Evolutionary conservation across 1,140 invertebrate genomes (phyloP), one percentile per base, ranked within the genome.

Genomic region (Drosophila chauvacae): DNA sequence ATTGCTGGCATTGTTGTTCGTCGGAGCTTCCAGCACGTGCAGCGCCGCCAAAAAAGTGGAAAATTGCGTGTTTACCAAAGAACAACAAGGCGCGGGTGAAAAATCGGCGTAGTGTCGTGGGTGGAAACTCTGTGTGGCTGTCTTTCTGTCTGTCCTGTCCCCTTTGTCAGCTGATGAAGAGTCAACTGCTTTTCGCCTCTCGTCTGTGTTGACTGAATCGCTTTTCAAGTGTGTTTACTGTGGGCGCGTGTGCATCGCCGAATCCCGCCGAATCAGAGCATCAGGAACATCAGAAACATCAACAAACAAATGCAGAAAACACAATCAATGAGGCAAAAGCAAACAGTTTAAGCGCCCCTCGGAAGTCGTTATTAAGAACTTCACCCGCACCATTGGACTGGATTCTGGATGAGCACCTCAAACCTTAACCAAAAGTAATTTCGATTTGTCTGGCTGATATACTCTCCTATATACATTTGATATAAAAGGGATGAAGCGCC

Each of bases 281-380:
- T 64, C 66, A 44, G 66, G 50, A 33, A 18, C 61, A 20, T 20
- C 20, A 39, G 28, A 51, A 58, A 44, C 63, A 35, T 33, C 65
- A 45, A 63, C 66, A 72, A 75, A 62, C 64, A 72, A 55, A 41
- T 68, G 50, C 58, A 48, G 59, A 72, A 78, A 66, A 77, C 69
- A 81, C 83, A 87, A 83, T 90, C 85, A 90, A 60, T 90, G 84
- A 85, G 60, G 55, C 84, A 85, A 84, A 65, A 57, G 86, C 78
- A 88, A 88, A 88, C 85, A 88, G 85, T 88, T 88, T 90, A 88
- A 75, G 81, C 78, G 63, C 70, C 85, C 85, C 83, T 80, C 84
- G 83, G 55, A 47, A 73, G 70, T 64, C 48, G 74, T 77, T 77
- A 69, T 77, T 77, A 77, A 57, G 64, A 77, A 62, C 30, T 45